Evolutionary conservation across 2,888 invertebrate species (phyloP).

Genomic region (Habroteleia sp.): DNA sequence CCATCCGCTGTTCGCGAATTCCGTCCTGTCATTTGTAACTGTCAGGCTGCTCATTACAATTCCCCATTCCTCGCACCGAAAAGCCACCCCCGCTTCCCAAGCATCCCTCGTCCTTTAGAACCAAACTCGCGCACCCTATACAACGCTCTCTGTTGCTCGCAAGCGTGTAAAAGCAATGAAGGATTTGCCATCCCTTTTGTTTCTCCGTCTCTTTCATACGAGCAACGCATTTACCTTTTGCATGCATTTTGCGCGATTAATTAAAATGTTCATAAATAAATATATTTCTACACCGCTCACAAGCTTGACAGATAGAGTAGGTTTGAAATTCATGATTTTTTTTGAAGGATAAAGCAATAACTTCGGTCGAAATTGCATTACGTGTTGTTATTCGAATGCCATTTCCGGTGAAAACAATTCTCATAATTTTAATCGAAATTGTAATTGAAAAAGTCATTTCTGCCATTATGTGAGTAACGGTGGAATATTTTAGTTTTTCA

Average conservation of each 20-base stretch:
- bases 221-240: conserved; percentile 68
- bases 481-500: conserved; percentile 1
- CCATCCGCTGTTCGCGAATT: conserved; percentile 81
- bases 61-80: conserved; percentile 79
- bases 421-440: conserved; percentile 48
- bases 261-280: conserved; percentile 60
- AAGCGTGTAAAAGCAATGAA: conserved; percentile 43
- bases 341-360: conserved; percentile 49
- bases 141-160: conserved; percentile 62
- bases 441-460: conserved; percentile 46
- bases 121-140: conserved; percentile 50
- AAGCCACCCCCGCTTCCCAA: conserved; percentile 67
- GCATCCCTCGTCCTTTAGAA: conserved; percentile 65
- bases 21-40: conserved; percentile 82
- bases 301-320: conserved; percentile 50
- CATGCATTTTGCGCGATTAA: conserved; percentile 57
- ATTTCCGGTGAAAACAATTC: conserved; percentile 35
- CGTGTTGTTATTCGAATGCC: conserved; percentile 46
- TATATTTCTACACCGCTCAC: conserved; percentile 46
- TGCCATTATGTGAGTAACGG: conserved; percentile 26
- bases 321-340: conserved; percentile 44
- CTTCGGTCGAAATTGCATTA: conserved; percentile 41
- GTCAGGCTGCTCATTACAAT: conserved; percentile 81
- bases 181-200: conserved; percentile 50
- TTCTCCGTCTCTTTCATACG: conserved; percentile 63